Percentiles rank a stretch among this genome's conserved stretches.
phyloP scores from a whole-genome alignment of 1,140 invertebrate genomes.

The Leptonema lineaticorne region DNA sequence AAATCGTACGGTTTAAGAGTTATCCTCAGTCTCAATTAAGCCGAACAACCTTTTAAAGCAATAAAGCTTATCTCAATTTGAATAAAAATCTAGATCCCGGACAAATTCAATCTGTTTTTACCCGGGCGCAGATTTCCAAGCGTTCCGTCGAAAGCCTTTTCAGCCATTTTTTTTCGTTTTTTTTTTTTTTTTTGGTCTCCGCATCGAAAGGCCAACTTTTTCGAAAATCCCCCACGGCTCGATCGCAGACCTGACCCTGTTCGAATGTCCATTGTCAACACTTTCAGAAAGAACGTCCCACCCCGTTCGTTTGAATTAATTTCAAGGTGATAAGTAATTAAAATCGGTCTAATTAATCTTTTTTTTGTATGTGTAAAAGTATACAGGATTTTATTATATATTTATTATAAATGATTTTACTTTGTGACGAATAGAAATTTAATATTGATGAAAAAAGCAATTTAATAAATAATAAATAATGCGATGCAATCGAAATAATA shows the following conservation, averaged over 20 bases:
- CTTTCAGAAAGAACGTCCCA: slow-evolving; percentile 7
- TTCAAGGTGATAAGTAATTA: slow-evolving; percentile 18
- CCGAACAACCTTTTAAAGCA: slow-evolving; percentile 19
- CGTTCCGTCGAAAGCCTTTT: slow-evolving; percentile 15
- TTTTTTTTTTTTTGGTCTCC: no score
- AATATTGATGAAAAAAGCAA: no score
- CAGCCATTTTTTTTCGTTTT: slow-evolving; percentile 5
- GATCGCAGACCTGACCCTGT: neutral
- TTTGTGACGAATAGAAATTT: no score
- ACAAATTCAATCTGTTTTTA: slow-evolving; percentile 30
- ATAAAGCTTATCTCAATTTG: slow-evolving; percentile 23
- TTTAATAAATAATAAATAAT: no score
- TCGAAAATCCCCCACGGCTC: neutral
- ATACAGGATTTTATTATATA: no score
- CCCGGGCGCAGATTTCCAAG: slow-evolving; percentile 4
- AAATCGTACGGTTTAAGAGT: slow-evolving; percentile 14
- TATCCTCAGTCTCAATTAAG: slow-evolving; percentile 18
- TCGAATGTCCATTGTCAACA: neutral
- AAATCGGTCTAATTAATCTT: no score
- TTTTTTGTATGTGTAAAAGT: no score
- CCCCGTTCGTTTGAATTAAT: slow-evolving; percentile 16
- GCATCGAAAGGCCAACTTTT: slow-evolving; percentile 23
- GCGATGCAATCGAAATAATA: no score
- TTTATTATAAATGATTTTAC: no score
- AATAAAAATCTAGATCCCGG: slow-evolving; percentile 23